phyloP scores from a whole-genome alignment of 2,888 invertebrate species.

The Orthosia cruda region DNA sequence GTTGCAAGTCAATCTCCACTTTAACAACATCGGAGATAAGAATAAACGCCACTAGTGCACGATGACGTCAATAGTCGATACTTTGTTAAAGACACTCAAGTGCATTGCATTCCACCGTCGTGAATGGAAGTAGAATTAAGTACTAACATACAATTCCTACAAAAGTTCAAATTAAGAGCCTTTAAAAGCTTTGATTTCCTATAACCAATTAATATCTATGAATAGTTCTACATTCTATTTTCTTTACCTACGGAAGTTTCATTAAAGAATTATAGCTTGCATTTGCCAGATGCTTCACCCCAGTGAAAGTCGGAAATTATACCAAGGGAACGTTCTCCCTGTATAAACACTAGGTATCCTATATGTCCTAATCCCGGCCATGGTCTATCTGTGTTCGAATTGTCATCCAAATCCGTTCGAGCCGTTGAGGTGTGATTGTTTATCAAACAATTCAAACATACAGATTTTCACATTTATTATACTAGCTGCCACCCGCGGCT shows the following conservation, averaged over 20 bases:
- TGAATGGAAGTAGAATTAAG: not conserved
- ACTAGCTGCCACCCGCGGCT: not conserved
- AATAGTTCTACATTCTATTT: not conserved
- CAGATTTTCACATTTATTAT: not conserved
- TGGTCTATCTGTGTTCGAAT: too few relatives aligned
- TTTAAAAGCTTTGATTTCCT: not conserved
- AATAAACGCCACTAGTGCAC: not conserved
- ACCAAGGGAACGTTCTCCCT: too few relatives aligned
- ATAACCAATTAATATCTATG: not conserved
- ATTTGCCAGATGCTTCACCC: not conserved
- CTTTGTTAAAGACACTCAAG: not conserved
- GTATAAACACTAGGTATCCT: too few relatives aligned
- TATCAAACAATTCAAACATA: not conserved
- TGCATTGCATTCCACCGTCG: not conserved
- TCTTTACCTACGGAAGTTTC: not conserved
- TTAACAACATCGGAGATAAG: not conserved
- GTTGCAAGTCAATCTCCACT: too few relatives aligned
- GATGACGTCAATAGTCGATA: constrained; percentile 1
- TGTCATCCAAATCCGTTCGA: too few relatives aligned
- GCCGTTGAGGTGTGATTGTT: not conserved
- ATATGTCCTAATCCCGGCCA: too few relatives aligned
- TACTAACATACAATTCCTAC: not conserved
- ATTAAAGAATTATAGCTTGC: not conserved
- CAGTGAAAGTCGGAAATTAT: not conserved
- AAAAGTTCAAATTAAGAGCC: not conserved